These are phyloP conservation scores for Lochmaea crataegi DNA, from an alignment of 2,888 invertebrate species.

Conservation along the genomic window DNA sequence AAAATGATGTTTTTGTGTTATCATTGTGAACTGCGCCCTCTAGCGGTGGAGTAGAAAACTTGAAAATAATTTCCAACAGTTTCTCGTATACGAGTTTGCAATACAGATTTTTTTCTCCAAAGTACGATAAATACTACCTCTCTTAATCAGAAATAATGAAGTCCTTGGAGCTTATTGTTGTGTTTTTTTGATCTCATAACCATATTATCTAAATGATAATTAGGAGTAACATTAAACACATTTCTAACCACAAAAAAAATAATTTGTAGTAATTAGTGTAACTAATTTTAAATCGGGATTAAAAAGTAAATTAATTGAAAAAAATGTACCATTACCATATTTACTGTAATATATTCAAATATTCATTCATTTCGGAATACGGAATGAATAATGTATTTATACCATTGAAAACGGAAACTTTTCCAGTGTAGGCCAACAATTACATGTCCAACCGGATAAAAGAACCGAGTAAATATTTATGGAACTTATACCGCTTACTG, in stretches of 20 bases:
- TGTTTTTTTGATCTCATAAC: no score
- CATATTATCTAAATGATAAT: no score
- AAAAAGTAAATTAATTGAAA: neutral
- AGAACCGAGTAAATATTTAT: conserved; percentile 35
- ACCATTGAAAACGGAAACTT: conserved; percentile 1
- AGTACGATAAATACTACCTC: no score
- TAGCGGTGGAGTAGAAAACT: no score
- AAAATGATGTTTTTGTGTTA: no score
- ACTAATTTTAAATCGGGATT: neutral
- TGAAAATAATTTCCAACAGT: no score
- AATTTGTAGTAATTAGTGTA: neutral
- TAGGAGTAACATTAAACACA: no score
- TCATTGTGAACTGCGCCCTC: no score
- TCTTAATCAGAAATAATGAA: no score
- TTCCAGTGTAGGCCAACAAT: conserved; percentile 13
- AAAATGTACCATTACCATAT: neutral
- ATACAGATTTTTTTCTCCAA: no score
- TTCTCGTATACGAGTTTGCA: no score
- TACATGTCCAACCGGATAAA: conserved; percentile 15
- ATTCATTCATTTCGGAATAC: conserved; percentile 4
- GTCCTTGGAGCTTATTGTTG: no score
- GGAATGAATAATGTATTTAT: conserved; percentile 7
- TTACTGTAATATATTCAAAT: neutral
- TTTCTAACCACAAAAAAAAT: neutral
- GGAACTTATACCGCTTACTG: conserved; percentile 31